Evolutionary conservation across 2,797 vertebrate genomes (phyloP).

Genomic region (Phalloptychus januarius): DNA sequence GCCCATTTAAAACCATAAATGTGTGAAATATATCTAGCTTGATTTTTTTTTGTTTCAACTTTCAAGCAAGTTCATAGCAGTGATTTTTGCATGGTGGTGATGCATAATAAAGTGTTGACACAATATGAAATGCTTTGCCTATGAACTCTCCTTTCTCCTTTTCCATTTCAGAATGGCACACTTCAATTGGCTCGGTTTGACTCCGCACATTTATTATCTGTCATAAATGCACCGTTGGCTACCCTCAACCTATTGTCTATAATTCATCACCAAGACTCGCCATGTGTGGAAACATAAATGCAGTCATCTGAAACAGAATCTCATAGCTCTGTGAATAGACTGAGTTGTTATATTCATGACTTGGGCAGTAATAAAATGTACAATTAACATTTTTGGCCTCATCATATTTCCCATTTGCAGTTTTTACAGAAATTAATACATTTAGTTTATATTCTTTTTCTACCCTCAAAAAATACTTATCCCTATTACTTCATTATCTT

Average conservation of each 20-base stretch:
- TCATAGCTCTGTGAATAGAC: constrained; percentile 53
- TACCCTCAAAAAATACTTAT: not conserved
- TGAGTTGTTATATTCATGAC: constrained; percentile 18
- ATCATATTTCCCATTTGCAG: constrained; percentile 2
- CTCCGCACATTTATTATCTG: constrained; percentile 77
- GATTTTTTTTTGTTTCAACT: constrained; percentile 43
- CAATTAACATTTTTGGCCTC: constrained; percentile 12
- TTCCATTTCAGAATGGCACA: constrained; percentile 67
- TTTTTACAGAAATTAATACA: constrained; percentile 1
- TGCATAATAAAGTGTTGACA: constrained; percentile 82
- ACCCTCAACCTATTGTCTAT: constrained; percentile 70
- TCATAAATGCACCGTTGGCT: constrained; percentile 72
- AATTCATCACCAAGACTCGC: constrained; percentile 71
- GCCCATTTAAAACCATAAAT: constrained; percentile 74
- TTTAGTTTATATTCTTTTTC: not conserved
- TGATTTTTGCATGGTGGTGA: constrained; percentile 80
- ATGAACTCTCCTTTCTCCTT: constrained; percentile 64
- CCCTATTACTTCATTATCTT: not conserved
- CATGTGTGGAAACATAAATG: constrained; percentile 66
- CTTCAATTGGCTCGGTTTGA: constrained; percentile 67
- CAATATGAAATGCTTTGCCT: constrained; percentile 69
- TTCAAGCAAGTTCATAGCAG: constrained; percentile 74
- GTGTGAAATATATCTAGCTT: constrained; percentile 75
- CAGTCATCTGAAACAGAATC: constrained; percentile 55
- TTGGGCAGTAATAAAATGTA: constrained; percentile 26